Conservation (phyloP, 2,113 vertebrate genomes). For the Hemiprocne comata region DNA sequence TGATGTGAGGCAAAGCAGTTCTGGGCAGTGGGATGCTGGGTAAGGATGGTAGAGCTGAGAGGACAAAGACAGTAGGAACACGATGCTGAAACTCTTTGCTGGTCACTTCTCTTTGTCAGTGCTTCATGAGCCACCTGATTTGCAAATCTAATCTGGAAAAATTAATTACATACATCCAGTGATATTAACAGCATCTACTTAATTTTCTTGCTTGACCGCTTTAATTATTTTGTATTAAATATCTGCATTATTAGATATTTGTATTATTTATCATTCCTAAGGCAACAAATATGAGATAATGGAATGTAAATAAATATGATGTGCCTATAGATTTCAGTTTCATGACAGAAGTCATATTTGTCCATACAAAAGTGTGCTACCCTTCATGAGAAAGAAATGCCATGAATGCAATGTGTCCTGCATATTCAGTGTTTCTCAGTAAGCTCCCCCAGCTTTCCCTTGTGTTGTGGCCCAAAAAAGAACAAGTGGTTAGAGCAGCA, state of each 20-base stretch:
- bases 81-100: neutral
- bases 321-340: rapidly evolving
- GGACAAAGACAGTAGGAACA: neutral
- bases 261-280: neutral
- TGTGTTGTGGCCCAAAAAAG: neutral
- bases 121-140: rapidly evolving
- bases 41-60: neutral
- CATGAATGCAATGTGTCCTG: rapidly evolving
- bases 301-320: neutral
- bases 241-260: no score
- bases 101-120: neutral
- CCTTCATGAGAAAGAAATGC: neutral
- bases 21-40: neutral
- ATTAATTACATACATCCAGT: rapidly evolving
- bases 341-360: neutral
- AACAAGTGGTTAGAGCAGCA: neutral
- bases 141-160: neutral
- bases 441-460: neutral
- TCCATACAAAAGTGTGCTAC: no score
- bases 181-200: neutral
- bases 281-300: neutral
- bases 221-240: neutral
- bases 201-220: neutral
- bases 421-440: neutral
- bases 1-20: neutral